A percentile compares a stretch with the other conserved stretches of the same genome.
phyloP scores from a whole-genome alignment of 2,797 vertebrate genomes.

The Trachops cirrhosus region DNA sequence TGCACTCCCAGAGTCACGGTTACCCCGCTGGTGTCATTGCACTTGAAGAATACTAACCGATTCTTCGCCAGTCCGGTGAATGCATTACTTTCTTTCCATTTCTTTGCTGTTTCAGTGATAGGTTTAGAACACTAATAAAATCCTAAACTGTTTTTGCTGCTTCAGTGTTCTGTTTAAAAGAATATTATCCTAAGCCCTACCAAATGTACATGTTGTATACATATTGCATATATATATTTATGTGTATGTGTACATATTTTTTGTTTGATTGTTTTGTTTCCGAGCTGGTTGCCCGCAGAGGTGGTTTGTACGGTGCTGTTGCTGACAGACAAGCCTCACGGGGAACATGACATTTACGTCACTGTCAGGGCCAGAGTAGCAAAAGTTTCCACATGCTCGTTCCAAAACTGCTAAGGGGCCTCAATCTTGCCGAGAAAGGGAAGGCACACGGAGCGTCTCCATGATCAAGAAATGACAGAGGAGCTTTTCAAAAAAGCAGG shows the following conservation, averaged over 20 bases:
- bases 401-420: neutral
- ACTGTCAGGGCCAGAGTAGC: neutral
- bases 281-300: neutral
- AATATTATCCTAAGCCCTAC: neutral
- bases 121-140: neutral
- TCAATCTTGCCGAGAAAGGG: neutral
- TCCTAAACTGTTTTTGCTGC: neutral
- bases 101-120: neutral
- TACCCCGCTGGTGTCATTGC: neutral
- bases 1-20: neutral
- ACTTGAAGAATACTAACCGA: neutral
- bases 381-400: neutral
- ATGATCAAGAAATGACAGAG: neutral
- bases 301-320: neutral
- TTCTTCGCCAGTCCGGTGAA: neutral
- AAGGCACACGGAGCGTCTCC: neutral
- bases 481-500: neutral
- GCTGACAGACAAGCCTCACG: neutral
- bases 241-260: neutral
- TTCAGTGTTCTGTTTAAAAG: neutral
- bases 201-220: neutral
- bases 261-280: neutral
- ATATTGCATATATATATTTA: neutral
- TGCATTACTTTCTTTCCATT: neutral
- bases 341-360: neutral